Evolutionary conservation across 2,797 vertebrate genomes (phyloP).

Genomic region (Anniella stebbinsi): DNA sequence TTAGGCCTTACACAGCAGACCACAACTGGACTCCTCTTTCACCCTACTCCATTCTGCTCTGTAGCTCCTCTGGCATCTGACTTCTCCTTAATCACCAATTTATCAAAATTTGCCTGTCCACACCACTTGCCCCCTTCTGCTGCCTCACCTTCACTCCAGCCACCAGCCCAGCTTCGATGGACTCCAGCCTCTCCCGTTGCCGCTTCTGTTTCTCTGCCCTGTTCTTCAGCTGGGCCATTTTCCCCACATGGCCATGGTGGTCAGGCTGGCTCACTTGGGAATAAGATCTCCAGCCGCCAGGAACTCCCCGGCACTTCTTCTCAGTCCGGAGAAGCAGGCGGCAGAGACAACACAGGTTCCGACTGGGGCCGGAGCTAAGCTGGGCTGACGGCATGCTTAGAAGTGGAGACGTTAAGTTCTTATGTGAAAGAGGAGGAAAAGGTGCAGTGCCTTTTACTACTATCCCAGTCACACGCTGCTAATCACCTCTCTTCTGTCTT

Average conservation of each 20-base stretch:
- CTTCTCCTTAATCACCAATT: not conserved
- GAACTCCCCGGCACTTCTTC: not conserved
- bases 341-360: slow-evolving; percentile 4
- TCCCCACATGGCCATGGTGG: not conserved
- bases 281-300: not conserved
- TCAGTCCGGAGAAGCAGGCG: not conserved
- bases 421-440: not conserved
- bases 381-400: not conserved
- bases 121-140: too few relatives aligned
- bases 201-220: slow-evolving; percentile 24
- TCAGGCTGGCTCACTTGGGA: not conserved
- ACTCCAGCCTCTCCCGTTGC: slow-evolving; percentile 18
- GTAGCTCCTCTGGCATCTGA: too few relatives aligned
- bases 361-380: not conserved
- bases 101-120: not conserved
- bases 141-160: slow-evolving; percentile 53
- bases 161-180: slow-evolving; percentile 20
- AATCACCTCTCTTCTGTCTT: not conserved
- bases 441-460: not conserved
- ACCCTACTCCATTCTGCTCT: too few relatives aligned
- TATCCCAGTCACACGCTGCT: too few relatives aligned
- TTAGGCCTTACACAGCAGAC: not conserved
- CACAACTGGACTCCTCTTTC: not conserved
- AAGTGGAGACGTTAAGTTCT: not conserved
- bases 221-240: slow-evolving; percentile 10